Evolutionary conservation across 1,140 invertebrate species (phyloP).

Genomic region (Ceratina australensis): DNA sequence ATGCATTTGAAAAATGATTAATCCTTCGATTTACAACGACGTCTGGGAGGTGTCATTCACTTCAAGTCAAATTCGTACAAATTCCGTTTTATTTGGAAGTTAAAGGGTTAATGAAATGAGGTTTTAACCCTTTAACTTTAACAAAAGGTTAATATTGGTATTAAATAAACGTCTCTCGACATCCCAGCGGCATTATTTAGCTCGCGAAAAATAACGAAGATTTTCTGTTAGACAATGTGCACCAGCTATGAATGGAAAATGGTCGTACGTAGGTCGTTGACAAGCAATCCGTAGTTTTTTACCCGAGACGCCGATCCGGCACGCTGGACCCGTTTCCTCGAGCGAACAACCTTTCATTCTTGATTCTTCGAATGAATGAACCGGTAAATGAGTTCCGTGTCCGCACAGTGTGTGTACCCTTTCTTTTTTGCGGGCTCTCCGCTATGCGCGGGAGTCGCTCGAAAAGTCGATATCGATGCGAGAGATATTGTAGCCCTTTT

Average conservation of each 20-base stretch:
- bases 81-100: no score
- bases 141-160: no score
- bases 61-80: no score
- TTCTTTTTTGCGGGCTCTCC: slow-evolving; percentile 7
- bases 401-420: slow-evolving; percentile 2
- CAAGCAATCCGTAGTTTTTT: slow-evolving; percentile 49
- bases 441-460: not conserved
- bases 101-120: no score
- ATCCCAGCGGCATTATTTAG: slow-evolving; percentile 26
- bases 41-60: no score
- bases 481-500: not conserved
- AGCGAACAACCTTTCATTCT: slow-evolving; percentile 53
- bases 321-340: slow-evolving; percentile 36
- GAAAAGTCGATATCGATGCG: slow-evolving; percentile 27
- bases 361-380: slow-evolving; percentile 55
- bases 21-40: no score
- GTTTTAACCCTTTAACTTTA: no score
- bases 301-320: slow-evolving; percentile 46
- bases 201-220: slow-evolving; percentile 44
- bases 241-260: slow-evolving; percentile 45
- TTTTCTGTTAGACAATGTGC: slow-evolving; percentile 18
- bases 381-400: slow-evolving; percentile 57
- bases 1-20: no score
- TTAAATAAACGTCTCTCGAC: no score
- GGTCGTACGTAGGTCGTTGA: slow-evolving; percentile 24